Percentiles rank a stretch among this genome's conserved stretches.
Conservation (phyloP, 1,140 invertebrate species). For the Mercenaria mercenaria region DNA sequence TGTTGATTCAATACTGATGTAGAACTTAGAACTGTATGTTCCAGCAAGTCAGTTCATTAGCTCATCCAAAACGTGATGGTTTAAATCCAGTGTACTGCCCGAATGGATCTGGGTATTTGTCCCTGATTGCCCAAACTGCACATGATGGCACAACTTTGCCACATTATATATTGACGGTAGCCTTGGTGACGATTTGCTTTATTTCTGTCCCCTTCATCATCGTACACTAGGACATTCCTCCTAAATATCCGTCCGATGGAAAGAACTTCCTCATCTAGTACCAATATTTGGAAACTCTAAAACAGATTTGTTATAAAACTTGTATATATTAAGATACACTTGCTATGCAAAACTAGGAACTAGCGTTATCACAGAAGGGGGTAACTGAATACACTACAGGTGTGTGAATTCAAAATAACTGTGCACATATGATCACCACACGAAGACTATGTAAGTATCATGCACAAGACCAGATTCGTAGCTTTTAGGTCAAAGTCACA, state of each 20-base stretch:
- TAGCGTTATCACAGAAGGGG: no score
- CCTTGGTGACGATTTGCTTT: constrained; percentile 16
- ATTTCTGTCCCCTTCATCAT: neutral
- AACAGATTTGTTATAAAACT: neutral
- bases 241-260: neutral
- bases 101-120: constrained; percentile 36
- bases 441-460: no score
- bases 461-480: no score
- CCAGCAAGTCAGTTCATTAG: no score
- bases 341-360: no score
- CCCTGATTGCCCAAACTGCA: constrained; percentile 30
- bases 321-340: no score
- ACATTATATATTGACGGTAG: constrained; percentile 22
- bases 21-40: no score
- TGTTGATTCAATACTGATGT: no score
- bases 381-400: no score
- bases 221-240: neutral
- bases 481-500: no score
- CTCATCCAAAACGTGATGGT: neutral
- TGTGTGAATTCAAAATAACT: no score
- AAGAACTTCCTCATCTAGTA: constrained; percentile 11
- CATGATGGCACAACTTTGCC: constrained; percentile 13
- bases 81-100: constrained; percentile 36
- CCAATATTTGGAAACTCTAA: neutral
- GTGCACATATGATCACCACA: no score